Conservation (phyloP, 2,113 vertebrate species). For the Sula dactylatra region DNA sequence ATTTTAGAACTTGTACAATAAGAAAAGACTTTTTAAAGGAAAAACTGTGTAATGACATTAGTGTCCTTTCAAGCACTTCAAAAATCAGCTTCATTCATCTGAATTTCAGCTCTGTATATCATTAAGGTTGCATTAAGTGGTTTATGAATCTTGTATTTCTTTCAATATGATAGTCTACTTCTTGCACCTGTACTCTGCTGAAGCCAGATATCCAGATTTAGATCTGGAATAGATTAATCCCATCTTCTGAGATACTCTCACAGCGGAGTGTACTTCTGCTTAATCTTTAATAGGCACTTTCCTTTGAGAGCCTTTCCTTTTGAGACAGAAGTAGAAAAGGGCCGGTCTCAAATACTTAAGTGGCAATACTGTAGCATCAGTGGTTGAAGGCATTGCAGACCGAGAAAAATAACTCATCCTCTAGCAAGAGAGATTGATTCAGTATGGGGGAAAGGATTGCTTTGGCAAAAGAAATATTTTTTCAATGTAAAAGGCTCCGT, state of each 20-base stretch:
- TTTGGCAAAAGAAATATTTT: not conserved
- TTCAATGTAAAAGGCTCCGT: not conserved
- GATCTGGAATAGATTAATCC: not conserved
- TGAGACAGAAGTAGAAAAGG: not conserved
- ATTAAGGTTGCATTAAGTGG: not conserved
- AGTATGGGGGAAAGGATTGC: not conserved
- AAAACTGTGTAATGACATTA: not conserved
- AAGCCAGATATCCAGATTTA: not conserved
- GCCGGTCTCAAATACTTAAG: not conserved
- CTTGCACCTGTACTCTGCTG: slow-evolving; percentile 22
- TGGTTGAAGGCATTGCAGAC: not conserved
- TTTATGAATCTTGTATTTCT: not conserved
- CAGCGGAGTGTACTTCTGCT: not conserved
- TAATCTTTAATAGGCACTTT: slow-evolving; percentile 45
- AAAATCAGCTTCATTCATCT: not conserved
- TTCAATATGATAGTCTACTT: not conserved
- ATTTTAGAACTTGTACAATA: not conserved
- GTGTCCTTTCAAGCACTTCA: not conserved
- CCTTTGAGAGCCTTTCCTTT: not conserved
- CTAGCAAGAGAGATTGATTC: not conserved
- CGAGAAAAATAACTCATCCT: not conserved
- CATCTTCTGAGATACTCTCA: not conserved
- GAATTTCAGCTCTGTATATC: not conserved
- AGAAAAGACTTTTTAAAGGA: not conserved
- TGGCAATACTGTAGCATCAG: not conserved